Base-by-base conservation (phyloP, 2,113 vertebrate species). In the Pseudonaja textilis region DNA sequence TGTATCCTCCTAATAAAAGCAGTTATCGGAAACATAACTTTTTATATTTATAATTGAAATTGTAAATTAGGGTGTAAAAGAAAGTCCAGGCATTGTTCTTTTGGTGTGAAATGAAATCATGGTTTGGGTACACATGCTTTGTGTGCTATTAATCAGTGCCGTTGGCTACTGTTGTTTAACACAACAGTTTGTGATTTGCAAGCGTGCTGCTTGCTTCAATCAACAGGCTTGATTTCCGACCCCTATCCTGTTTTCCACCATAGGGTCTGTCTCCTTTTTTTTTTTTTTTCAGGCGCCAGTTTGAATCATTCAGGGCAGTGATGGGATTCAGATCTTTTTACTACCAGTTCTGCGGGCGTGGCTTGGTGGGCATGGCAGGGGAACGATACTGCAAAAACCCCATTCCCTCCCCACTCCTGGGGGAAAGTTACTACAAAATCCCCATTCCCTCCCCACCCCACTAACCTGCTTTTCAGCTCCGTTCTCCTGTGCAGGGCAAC, bases 91-190 rank as follows among this genome's bases (percentile, higher is more conserved):
- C 89, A 90, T 87, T 96, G 89, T 96, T 96, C 93, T 96, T 97
- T 87, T 94, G 95, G 91, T 95, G 95, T 61, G 94, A 95, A 97
- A 94, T 87, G 95, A 97, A 97, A 94, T 96, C 91, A 95, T 97
- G 96, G 97, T 97, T 97, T 94, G 74, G 93, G 96, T 94, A 95
- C 93, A 90, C 91, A 93, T 92, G 93, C 95, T 97, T 96, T 6
- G 3, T 74, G 88, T 91, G 93, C 91, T 92, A 92, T 94, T 97
- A 95, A 96, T 96, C 96, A 96, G 90, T 90, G 93, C 93, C 93
- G 59, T 95, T 95, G 97, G 96, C 96, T 96, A 92, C 95, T 92
- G 91, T 96, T 96, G 93, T 96, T 97, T 96, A 97, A 95, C 92
- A 85, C 90, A 74, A 50, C 88, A 34, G 42, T 5, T 90, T 93